These are phyloP conservation scores for Melanotaenia parkinsoni DNA, from an alignment of 2,797 vertebrate genomes.

Conservation along the genomic window DNA sequence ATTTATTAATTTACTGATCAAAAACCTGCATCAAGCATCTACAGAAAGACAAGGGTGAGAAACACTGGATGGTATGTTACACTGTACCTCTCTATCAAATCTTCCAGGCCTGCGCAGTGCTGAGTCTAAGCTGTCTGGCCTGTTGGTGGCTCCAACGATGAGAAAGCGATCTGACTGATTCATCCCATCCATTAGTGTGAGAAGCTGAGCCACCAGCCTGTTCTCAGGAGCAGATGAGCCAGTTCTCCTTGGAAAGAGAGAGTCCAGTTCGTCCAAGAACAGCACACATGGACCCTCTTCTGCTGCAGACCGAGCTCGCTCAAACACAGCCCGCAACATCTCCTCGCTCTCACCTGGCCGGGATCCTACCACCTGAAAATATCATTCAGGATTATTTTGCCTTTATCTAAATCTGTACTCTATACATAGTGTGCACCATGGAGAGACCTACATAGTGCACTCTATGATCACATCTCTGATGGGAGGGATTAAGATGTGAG, in stretches of 20 bases:
- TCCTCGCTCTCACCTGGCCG: conserved; percentile 95
- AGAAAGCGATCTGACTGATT: conserved; percentile 81
- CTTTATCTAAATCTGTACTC: no score
- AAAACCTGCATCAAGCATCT: background rate
- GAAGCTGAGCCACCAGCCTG: conserved; percentile 92
- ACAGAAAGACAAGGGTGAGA: background rate
- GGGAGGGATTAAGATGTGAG: background rate
- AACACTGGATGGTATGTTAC: background rate
- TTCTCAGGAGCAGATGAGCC: conserved; percentile 83
- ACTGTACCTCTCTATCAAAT: conserved; percentile 92
- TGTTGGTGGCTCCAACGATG: conserved; percentile 90
- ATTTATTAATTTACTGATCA: background rate
- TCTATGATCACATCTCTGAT: background rate
- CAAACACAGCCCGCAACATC: conserved; percentile 86
- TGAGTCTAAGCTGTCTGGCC: conserved; percentile 89
- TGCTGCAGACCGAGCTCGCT: conserved; percentile 81
- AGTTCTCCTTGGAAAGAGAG: conserved; percentile 88
- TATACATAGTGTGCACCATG: no score
- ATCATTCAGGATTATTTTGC: background rate
- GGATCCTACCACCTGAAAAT: conserved; percentile 83
- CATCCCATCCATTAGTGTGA: conserved; percentile 92
- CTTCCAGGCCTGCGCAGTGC: conserved; percentile 93
- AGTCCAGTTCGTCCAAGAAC: conserved; percentile 94
- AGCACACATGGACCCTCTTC: conserved; percentile 86
- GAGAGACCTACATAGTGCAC: no score